Evolutionary conservation across 2,113 vertebrate species (phyloP).

Genomic region (Urocolius indicus): DNA sequence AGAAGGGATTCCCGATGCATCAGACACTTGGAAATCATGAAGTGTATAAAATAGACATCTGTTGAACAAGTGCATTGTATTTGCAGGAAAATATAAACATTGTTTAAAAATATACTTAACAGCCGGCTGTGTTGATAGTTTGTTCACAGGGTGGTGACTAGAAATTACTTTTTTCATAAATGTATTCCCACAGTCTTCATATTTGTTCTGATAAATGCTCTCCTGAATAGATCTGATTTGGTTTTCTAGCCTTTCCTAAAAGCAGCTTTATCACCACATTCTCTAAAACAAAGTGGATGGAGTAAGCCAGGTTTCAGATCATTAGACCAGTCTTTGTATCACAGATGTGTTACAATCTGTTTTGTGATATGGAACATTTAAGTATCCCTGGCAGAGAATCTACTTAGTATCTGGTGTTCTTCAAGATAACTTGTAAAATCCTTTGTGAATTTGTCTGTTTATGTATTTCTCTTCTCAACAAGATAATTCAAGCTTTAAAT

Average conservation of each 20-base stretch:
- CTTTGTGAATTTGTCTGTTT: neutral
- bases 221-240: neutral
- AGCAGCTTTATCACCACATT: neutral
- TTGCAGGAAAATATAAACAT: neutral
- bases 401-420: neutral
- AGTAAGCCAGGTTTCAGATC: neutral
- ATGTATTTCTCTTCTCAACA: neutral
- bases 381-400: neutral
- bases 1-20: neutral
- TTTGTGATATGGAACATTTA: neutral
- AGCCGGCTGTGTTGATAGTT: neutral
- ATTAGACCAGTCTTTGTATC: neutral
- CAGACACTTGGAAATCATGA: neutral
- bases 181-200: neutral
- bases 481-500: neutral
- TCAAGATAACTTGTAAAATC: neutral
- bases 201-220: neutral
- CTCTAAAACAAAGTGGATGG: neutral
- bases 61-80: neutral
- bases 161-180: neutral
- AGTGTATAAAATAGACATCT: neutral
- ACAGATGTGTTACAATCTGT: neutral
- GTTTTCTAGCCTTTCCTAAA: neutral
- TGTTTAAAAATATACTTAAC: neutral
- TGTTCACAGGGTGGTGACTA: neutral